Conservation (phyloP, 1,140 invertebrate species). For the Drosophila nannoptera region DNA sequence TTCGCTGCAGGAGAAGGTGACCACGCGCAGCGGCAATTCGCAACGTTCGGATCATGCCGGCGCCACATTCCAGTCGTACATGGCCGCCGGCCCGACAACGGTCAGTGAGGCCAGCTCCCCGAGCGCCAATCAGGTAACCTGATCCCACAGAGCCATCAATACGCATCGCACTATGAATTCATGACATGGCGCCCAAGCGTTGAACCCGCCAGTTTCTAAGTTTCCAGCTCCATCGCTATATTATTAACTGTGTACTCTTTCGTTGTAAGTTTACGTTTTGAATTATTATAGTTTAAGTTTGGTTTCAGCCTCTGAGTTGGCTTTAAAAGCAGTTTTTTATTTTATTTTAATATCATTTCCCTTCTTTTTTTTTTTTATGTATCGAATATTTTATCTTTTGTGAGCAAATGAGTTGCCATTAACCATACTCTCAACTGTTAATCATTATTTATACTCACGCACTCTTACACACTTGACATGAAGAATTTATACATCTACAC, state of each 20-base stretch:
- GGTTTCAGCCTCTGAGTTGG: too few species aligned
- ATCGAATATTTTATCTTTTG: conserved; percentile 10
- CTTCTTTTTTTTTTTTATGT: conserved; percentile 19
- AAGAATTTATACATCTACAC: too few species aligned
- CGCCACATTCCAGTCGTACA: conserved; percentile 78
- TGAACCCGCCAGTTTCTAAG: not conserved
- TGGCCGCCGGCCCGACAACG: conserved; percentile 57
- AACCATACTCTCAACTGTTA: conserved; percentile 35
- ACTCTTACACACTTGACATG: too few species aligned
- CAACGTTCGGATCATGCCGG: conserved; percentile 54
- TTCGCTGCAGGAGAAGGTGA: conserved; percentile 76
- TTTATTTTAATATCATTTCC: conserved; percentile 32
- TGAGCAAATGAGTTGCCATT: conserved; percentile 35
- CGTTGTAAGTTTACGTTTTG: conserved; percentile 3
- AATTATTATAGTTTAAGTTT: conserved; percentile 7
- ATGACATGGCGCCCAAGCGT: conserved; percentile 40
- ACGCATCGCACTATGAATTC: not conserved
- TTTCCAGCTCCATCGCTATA: too few species aligned
- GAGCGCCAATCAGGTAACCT: conserved; percentile 77
- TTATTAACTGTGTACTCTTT: too few species aligned
- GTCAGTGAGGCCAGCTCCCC: conserved; percentile 75
- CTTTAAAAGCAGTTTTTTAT: conserved; percentile 7
- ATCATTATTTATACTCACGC: conserved; percentile 68
- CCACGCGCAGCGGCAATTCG: conserved; percentile 51
- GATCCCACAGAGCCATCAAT: conserved; percentile 9